Conservation (phyloP, 2,113 vertebrate species). For the Gnathonemus longibarbis region DNA sequence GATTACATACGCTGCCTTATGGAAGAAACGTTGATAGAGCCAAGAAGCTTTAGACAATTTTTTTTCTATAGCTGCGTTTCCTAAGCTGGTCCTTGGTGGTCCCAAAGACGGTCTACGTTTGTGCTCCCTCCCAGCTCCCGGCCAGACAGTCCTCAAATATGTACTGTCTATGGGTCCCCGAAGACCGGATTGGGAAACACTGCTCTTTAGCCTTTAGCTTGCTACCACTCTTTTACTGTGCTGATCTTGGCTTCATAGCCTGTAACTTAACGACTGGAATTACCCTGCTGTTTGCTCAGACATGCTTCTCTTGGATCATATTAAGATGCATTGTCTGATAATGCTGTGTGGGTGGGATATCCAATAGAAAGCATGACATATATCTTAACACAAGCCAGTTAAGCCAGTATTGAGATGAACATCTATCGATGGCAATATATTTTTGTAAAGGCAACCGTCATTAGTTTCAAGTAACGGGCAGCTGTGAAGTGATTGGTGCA, state of each 20-base stretch:
- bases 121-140: background rate
- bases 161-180: background rate
- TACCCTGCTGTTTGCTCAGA: background rate
- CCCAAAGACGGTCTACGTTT: background rate
- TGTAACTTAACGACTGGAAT: background rate
- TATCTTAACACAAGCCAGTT: background rate
- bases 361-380: background rate
- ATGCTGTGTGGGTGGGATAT: background rate
- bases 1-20: background rate
- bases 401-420: background rate
- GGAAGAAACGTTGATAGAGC: background rate
- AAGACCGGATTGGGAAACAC: background rate
- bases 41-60: background rate
- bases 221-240: background rate
- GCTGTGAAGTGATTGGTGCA: background rate
- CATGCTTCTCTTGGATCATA: background rate
- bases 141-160: background rate
- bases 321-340: background rate
- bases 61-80: background rate
- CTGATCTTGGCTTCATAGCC: background rate
- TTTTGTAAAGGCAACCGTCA: background rate
- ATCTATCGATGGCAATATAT: background rate
- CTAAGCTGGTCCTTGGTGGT: background rate
- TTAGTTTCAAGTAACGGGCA: background rate
- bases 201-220: background rate